These are phyloP conservation scores for Pempheris klunzingeri DNA, from an alignment of 2,797 vertebrate species.

Conservation along the genomic window DNA sequence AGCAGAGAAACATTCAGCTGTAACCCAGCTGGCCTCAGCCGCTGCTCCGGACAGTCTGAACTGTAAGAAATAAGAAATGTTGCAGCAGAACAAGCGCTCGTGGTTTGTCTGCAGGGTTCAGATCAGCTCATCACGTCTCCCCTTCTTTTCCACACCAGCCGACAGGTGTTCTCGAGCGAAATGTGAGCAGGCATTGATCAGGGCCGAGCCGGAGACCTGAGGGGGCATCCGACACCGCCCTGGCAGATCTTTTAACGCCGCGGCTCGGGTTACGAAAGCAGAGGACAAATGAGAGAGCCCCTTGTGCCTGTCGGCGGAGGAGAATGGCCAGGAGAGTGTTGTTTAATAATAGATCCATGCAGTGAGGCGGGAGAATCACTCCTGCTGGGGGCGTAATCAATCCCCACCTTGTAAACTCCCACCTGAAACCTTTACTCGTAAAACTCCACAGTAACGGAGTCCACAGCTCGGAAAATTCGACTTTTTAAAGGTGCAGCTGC, in stretches of 20 bases:
- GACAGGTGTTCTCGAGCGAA: conserved; percentile 71
- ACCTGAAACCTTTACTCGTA: background rate
- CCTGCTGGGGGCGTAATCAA: conserved; percentile 32
- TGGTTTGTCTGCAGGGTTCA: conserved; percentile 8
- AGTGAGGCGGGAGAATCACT: conserved; percentile 21
- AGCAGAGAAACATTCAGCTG: background rate
- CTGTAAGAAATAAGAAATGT: conserved; percentile 10
- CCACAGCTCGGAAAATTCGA: background rate
- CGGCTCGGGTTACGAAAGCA: conserved; percentile 58
- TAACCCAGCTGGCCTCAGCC: background rate
- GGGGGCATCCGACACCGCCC: conserved; percentile 67
- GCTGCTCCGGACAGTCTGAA: background rate
- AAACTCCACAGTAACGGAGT: conserved; percentile 11
- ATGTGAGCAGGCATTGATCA: conserved; percentile 70
- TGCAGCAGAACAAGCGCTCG: conserved; percentile 5
- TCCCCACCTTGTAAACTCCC: conserved; percentile 3
- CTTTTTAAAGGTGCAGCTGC: background rate
- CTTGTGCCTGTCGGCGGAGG: conserved; percentile 25
- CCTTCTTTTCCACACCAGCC: background rate
- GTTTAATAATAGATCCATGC: conserved; percentile 65
- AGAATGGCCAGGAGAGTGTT: conserved; percentile 17
- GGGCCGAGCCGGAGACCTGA: conserved; percentile 37
- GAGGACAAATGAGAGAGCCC: conserved; percentile 44
- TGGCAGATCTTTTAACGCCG: conserved; percentile 53
- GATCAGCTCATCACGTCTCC: background rate